These are phyloP conservation scores for Drosophila lacteicornis DNA, from an alignment of 1,140 invertebrate species.

Conservation along the genomic window DNA sequence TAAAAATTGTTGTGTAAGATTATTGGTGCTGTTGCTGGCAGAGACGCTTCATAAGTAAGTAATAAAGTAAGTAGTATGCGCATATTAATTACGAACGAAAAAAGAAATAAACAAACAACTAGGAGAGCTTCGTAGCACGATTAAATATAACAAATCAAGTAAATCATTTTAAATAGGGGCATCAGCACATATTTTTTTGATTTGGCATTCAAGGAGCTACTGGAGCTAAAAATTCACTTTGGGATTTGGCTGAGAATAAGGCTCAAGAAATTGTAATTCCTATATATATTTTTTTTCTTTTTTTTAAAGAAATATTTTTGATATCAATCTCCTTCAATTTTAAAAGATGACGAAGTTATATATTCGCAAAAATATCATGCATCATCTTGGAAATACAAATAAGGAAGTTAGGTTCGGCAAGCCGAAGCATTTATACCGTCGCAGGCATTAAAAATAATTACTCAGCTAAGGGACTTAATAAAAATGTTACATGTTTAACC, in stretches of 20 bases:
- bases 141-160: not conserved
- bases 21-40: constrained; percentile 67
- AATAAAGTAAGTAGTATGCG: constrained; percentile 32
- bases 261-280: constrained; percentile 1
- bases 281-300: not conserved
- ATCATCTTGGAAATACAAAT: not conserved
- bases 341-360: constrained; percentile 1
- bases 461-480: too few relatives aligned
- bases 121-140: constrained; percentile 5
- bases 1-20: constrained; percentile 76
- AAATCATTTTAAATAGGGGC: not conserved
- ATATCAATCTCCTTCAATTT: not conserved
- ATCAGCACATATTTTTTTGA: not conserved
- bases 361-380: constrained; percentile 11
- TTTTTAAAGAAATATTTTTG: not conserved
- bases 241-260: constrained; percentile 3
- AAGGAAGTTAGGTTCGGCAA: not conserved
- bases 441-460: constrained; percentile 6
- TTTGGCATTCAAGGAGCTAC: constrained; percentile 18
- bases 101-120: constrained; percentile 8
- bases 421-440: not conserved
- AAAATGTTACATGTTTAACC: too few relatives aligned
- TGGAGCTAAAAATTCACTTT: not conserved
- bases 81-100: constrained; percentile 11
- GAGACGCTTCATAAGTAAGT: constrained; percentile 53